Evolutionary conservation across 1,140 invertebrate genomes (phyloP).

Genomic region (Aricia agestis): DNA sequence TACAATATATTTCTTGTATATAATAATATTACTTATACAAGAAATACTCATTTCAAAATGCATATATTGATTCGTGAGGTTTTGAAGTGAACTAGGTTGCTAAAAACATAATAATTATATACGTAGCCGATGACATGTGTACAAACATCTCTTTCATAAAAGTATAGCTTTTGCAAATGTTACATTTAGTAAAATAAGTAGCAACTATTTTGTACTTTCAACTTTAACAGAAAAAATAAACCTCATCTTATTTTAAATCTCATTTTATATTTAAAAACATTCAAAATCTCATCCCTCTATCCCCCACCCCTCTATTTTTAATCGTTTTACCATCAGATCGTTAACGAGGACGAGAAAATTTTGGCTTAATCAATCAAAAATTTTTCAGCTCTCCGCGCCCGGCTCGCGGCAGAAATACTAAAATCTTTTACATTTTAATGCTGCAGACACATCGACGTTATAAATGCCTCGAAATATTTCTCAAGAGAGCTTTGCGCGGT

Average conservation of each 20-base stretch:
- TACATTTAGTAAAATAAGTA: no score
- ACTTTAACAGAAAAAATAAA: no score
- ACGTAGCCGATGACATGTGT: no score
- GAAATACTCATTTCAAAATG: no score
- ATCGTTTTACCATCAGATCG: not conserved
- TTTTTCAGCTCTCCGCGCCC: constrained; percentile 35
- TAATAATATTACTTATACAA: no score
- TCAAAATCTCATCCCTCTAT: not conserved
- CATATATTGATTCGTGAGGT: no score
- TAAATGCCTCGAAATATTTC: constrained; percentile 37
- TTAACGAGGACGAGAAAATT: not conserved
- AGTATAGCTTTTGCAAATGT: no score
- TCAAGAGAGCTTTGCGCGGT: constrained; percentile 23
- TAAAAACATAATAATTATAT: no score
- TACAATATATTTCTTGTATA: no score
- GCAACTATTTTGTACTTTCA: no score
- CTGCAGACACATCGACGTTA: constrained; percentile 46
- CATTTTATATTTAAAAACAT: not conserved
- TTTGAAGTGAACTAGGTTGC: no score
- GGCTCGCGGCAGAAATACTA: constrained; percentile 48
- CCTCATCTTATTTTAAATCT: not conserved
- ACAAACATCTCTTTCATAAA: no score
- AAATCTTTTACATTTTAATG: constrained; percentile 55
- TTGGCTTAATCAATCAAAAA: constrained; percentile 37
- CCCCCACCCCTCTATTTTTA: not conserved